phyloP scores from a whole-genome alignment of 2,113 vertebrate genomes.

The Panthera uncia region DNA sequence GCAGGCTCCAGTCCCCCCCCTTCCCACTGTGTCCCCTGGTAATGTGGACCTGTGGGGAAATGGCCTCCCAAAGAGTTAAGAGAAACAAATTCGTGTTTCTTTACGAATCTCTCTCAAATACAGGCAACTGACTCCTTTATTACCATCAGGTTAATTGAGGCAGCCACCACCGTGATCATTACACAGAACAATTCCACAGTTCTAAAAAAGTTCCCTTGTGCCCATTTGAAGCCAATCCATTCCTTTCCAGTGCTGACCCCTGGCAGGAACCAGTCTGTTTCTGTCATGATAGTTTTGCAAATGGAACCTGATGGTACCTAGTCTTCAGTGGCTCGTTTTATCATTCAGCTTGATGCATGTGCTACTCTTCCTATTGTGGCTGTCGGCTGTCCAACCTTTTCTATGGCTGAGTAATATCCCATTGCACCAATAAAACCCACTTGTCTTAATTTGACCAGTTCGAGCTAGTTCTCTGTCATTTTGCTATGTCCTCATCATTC shows the following conservation, averaged over 20 bases:
- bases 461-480: neutral
- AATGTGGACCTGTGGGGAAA: neutral
- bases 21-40: neutral
- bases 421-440: neutral
- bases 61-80: neutral
- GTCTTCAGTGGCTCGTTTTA: neutral
- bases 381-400: neutral
- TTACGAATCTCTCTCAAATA: neutral
- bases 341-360: neutral
- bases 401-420: neutral
- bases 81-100: neutral
- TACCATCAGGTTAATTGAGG: neutral
- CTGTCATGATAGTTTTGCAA: neutral
- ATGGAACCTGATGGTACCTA: neutral
- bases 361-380: neutral
- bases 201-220: neutral
- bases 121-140: neutral
- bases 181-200: neutral
- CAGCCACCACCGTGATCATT: accelerated
- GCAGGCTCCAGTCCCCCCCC: neutral
- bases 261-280: neutral
- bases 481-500: neutral
- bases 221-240: neutral
- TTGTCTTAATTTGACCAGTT: neutral
- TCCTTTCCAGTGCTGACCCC: neutral